A percentile compares a stretch with the other conserved stretches of the same genome.
Evolutionary conservation across 2,113 vertebrate species (phyloP).

Genomic region (Cygnus buccinator): DNA sequence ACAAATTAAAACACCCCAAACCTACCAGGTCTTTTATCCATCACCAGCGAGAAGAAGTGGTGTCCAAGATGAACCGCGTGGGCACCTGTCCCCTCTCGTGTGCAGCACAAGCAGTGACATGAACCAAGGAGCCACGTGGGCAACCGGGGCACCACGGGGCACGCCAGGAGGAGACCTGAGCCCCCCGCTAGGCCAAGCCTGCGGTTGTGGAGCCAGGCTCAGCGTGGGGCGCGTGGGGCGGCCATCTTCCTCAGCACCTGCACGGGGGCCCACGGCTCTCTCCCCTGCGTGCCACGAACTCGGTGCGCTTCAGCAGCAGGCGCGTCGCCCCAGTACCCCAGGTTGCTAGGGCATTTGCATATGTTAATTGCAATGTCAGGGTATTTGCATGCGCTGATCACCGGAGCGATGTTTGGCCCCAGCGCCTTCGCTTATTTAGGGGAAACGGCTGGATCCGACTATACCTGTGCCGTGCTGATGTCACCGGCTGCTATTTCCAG

Average conservation of each 20-base stretch:
- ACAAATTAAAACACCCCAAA: background rate
- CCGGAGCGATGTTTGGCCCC: constrained; percentile 3
- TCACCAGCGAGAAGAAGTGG: constrained; percentile 17
- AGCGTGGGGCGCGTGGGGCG: background rate
- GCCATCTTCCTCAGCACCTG: background rate
- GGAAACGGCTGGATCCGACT: constrained; percentile 71
- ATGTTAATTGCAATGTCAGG: constrained; percentile 65
- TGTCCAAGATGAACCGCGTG: background rate
- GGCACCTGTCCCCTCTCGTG: background rate
- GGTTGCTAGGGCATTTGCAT: constrained; percentile 58
- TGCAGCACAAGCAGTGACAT: background rate
- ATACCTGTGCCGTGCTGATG: constrained; percentile 81
- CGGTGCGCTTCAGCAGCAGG: rapidly evolving
- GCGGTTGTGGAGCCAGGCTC: background rate
- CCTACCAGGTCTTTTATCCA: constrained; percentile 32
- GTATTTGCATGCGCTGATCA: constrained; percentile 69
- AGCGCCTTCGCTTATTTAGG: constrained; percentile 66
- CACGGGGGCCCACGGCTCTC: background rate
- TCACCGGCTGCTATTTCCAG: constrained; percentile 83
- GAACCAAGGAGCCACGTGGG: background rate
- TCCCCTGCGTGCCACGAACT: rapidly evolving
- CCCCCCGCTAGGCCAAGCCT: rapidly evolving
- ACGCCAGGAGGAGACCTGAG: background rate
- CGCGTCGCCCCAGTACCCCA: background rate
- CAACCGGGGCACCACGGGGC: background rate